phyloP scores from a whole-genome alignment of 2,797 vertebrate species.

The Glyptemys insculpta region DNA sequence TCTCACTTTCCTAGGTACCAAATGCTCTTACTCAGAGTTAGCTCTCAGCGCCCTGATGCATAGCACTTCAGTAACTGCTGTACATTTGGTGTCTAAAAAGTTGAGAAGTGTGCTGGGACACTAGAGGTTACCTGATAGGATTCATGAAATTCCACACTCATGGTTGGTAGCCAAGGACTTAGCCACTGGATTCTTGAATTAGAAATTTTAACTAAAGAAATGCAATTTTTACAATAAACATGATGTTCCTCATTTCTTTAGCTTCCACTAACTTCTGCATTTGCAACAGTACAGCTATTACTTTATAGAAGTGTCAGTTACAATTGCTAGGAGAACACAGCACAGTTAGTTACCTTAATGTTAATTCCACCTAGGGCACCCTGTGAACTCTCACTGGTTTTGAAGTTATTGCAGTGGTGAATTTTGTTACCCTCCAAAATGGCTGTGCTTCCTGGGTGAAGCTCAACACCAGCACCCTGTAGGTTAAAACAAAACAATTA shows the following conservation, averaged over 20 bases:
- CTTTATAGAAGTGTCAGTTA: neutral
- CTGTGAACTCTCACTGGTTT: conserved; percentile 59
- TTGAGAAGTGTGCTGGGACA: neutral
- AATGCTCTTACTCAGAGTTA: neutral
- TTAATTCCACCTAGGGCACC: conserved; percentile 70
- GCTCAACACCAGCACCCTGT: conserved; percentile 73
- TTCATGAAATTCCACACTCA: neutral
- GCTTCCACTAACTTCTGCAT: neutral
- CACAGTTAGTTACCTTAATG: conserved; percentile 66
- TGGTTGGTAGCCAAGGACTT: neutral
- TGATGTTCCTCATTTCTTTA: neutral
- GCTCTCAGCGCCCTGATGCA: neutral
- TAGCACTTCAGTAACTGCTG: neutral
- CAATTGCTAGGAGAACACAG: neutral
- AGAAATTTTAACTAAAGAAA: neutral
- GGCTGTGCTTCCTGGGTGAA: conserved; percentile 72
- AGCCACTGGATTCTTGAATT: neutral
- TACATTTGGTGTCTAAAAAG: neutral
- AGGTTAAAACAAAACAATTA: neutral
- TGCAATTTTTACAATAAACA: neutral
- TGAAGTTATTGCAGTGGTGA: conserved; percentile 70
- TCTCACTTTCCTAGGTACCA: neutral
- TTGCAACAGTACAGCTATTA: neutral
- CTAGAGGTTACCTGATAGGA: neutral
- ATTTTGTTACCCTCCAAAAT: conserved; percentile 74